These are phyloP conservation scores for Xanthia togata DNA, from an alignment of 2,888 invertebrate genomes.

Conservation along the genomic window DNA sequence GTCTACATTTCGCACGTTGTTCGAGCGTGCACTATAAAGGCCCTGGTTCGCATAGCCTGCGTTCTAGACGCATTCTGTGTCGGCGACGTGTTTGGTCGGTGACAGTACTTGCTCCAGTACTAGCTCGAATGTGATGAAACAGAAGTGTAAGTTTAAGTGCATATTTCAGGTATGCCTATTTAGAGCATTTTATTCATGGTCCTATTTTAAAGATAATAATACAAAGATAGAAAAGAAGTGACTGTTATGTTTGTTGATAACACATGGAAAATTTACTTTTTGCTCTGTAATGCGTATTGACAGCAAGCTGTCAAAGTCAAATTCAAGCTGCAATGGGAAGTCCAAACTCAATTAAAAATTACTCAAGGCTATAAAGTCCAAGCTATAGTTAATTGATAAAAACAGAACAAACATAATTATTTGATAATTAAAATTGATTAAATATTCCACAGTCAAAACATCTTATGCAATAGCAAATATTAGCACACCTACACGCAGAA, in stretches of 20 bases:
- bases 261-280: neutral
- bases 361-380: neutral
- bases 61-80: conserved; percentile 68
- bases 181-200: neutral
- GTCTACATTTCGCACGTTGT: conserved; percentile 69
- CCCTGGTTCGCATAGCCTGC: conserved; percentile 59
- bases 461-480: conserved; percentile 36
- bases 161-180: neutral
- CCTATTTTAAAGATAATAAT: too few species aligned
- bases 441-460: neutral
- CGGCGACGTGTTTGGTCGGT: conserved; percentile 51
- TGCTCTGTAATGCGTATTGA: neutral
- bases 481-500: conserved; percentile 46
- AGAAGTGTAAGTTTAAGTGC: neutral
- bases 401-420: neutral
- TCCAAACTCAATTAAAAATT: too few species aligned
- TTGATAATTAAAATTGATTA: conserved; percentile 23
- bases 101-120: conserved; percentile 49
- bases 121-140: neutral
- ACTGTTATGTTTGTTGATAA: neutral
- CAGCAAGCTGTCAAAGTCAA: neutral
- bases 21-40: conserved; percentile 62
- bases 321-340: neutral
- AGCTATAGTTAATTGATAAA: neutral
- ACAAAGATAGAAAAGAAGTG: too few species aligned